Evolutionary conservation across 2,888 invertebrate genomes (phyloP).

Genomic region (Orchesellides sinensis): DNA sequence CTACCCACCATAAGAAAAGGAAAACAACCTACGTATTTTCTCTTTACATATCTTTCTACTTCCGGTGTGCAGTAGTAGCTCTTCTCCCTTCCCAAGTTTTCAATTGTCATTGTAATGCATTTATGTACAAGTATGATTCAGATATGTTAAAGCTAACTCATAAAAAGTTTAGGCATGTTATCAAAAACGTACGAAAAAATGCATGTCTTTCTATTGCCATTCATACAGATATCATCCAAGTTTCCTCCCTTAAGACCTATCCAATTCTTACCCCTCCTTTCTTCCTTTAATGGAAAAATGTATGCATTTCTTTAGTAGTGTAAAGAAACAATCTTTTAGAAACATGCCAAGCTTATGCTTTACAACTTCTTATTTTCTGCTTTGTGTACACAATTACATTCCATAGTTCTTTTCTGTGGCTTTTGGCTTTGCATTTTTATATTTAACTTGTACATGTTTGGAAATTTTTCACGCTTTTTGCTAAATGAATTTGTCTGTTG

Average conservation of each 20-base stretch:
- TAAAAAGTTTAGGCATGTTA: constrained; percentile 36
- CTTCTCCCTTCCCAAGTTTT: background rate
- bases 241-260: constrained; percentile 40
- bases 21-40: constrained; percentile 30
- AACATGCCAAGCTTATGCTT: background rate
- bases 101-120: constrained; percentile 15
- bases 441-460: background rate
- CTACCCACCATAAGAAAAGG: background rate
- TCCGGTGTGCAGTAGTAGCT: constrained; percentile 62
- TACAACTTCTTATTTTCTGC: background rate
- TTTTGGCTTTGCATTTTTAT: background rate
- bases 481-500: constrained; percentile 6
- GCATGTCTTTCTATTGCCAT: constrained; percentile 15
- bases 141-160: too few relatives aligned
- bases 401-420: background rate
- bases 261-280: background rate
- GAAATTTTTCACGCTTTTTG: constrained; percentile 2
- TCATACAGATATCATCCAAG: constrained; percentile 11
- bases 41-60: constrained; percentile 68
- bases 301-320: background rate
- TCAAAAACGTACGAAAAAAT: constrained; percentile 16
- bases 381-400: background rate
- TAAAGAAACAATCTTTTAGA: background rate
- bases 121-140: constrained; percentile 17
- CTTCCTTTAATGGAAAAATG: background rate